phyloP scores from a whole-genome alignment of 2,888 invertebrate genomes.

The Chydorus sphaericus region DNA sequence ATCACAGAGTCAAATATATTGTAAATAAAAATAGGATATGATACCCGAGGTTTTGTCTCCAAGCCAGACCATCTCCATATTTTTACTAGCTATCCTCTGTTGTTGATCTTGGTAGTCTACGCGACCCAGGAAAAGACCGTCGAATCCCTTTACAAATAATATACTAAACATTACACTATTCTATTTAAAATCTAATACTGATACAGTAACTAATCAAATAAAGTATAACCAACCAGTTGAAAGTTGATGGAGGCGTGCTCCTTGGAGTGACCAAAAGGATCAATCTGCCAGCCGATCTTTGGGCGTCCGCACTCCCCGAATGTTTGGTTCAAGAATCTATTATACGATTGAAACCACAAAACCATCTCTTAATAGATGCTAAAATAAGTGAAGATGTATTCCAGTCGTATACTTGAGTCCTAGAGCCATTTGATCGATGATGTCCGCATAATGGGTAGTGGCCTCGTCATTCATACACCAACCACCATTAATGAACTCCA shows the following conservation, averaged over 20 bases:
- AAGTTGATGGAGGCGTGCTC: slow-evolving; percentile 44
- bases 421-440: slow-evolving; percentile 38
- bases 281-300: slow-evolving; percentile 28
- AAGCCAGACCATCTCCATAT: slow-evolving; percentile 56
- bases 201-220: no score
- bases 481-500: slow-evolving; percentile 35
- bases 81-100: slow-evolving; percentile 38
- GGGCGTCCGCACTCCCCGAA: slow-evolving; percentile 29
- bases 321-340: slow-evolving; percentile 23
- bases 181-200: no score
- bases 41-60: slow-evolving; percentile 36
- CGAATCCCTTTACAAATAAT: slow-evolving; percentile 36
- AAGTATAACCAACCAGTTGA: no score
- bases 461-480: slow-evolving; percentile 42
- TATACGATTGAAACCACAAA: no score
- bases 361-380: neutral
- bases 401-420: slow-evolving; percentile 27
- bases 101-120: slow-evolving; percentile 43
- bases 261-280: slow-evolving; percentile 35
- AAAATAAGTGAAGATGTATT: neutral
- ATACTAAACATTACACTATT: no score
- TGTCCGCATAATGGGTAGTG: slow-evolving; percentile 35
- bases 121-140: slow-evolving; percentile 33
- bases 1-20: no score
- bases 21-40: no score